phyloP scores from a whole-genome alignment of 2,113 vertebrate species.

The Platanista minor region DNA sequence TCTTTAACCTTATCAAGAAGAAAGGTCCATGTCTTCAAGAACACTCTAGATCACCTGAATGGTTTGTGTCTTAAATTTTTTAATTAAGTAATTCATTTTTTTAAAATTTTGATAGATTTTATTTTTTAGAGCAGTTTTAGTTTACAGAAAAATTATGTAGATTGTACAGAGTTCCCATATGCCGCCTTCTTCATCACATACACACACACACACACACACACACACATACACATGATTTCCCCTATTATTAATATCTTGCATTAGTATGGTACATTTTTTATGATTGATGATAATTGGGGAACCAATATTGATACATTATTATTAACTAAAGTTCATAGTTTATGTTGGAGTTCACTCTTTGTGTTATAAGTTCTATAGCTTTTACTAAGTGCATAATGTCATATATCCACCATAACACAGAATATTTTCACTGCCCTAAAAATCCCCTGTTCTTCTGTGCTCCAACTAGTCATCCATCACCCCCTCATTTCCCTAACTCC shows the following conservation, averaged over 20 bases:
- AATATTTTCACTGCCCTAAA: background rate
- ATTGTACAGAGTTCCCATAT: background rate
- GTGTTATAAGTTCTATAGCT: background rate
- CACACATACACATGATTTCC: background rate
- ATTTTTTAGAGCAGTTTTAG: background rate
- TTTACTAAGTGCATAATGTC: background rate
- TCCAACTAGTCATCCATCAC: background rate
- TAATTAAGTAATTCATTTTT: background rate
- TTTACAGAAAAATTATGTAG: background rate
- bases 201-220: background rate
- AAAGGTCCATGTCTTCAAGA: background rate
- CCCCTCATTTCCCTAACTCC: background rate
- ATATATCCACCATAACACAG: background rate
- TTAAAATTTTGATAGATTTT: background rate
- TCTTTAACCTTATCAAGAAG: background rate
- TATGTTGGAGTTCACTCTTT: background rate
- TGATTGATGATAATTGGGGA: background rate
- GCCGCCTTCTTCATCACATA: fast-evolving
- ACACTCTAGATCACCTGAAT: background rate
- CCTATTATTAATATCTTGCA: background rate
- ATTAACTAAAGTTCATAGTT: background rate
- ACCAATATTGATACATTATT: background rate
- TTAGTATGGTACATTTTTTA: background rate
- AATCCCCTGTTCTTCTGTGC: background rate
- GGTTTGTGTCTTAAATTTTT: background rate